Base-by-base conservation (phyloP, 2,797 vertebrate species). In the Macropodus opercularis region DNA sequence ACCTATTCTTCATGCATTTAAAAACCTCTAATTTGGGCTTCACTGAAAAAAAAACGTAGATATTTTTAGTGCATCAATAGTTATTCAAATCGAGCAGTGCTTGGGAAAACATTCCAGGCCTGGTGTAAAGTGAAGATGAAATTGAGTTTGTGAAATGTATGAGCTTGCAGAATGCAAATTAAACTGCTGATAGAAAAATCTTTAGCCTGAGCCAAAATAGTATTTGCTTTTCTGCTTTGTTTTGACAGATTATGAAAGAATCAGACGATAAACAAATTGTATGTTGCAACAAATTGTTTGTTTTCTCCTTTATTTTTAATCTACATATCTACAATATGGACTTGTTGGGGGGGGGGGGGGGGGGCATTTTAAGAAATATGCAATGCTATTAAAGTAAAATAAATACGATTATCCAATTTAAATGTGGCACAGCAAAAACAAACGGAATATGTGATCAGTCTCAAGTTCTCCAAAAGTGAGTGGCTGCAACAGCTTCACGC, bases 91-190 rank as follows among this genome's bases (percentile, higher is more conserved):
- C 1, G 34, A 77, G 74, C 39, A 27, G 39, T 56, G 69, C 52
- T 44, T 64, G 63, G 52, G 73, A 79, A 85, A 77, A 78, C 42
- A 74, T 70, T 80, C 50, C 71, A 72, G 67, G 63, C 27, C 55
- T 77, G 41, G 61, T 69, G 77, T 84, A 81, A 75, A 80, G 31
- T 68, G 69, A 81, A 84, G 79, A 83, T 81, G 79, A 60, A 81
- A 87, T 84, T 75, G 65, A 81, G 53, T 80, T 75, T 81, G 62
- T 70, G 58, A 83, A 88, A 81, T 77, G 77, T 67, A 73, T 84
- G 77, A 86, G 86, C 68, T 78, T 61, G 79, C 81, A 84, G 80
- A 85, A 87, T 87, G 75, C 80, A 89, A 88, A 90, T 86, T 57
- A 78, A 66, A 59, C 44, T 31, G 52, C 50, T 68, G 81, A 86